Conservation (phyloP, 2,113 vertebrate genomes). For the Erythrocercus mccallii region DNA sequence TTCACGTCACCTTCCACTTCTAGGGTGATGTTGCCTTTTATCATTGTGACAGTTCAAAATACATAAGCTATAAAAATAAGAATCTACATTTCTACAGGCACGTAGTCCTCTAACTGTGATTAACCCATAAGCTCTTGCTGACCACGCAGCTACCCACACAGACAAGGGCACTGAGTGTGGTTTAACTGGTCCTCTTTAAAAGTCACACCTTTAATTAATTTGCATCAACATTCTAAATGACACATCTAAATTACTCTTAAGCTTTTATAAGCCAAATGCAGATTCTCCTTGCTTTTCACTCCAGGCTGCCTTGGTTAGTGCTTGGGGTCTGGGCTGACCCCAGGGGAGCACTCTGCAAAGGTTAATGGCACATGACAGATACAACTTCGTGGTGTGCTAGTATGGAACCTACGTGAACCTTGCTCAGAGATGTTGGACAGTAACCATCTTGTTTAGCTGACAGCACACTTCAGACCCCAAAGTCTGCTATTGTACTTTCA, state of each 20-base stretch:
- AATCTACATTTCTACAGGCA: neutral
- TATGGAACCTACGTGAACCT: fast-evolving
- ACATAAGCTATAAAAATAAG: neutral
- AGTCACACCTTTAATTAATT: neutral
- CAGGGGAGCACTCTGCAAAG: neutral
- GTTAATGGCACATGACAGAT: neutral
- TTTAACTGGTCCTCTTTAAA: neutral
- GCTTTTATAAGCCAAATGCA: neutral
- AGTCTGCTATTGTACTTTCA: neutral
- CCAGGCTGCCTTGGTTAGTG: neutral
- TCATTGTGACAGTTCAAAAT: neutral
- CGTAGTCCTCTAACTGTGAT: neutral
- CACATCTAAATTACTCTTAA: neutral
- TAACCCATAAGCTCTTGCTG: neutral
- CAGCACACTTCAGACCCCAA: neutral
- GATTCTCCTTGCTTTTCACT: neutral
- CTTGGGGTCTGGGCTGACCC: neutral
- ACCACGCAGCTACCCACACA: neutral
- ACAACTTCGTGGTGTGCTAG: fast-evolving
- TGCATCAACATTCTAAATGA: neutral
- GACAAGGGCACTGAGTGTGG: neutral
- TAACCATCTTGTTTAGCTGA: neutral
- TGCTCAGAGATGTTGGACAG: neutral
- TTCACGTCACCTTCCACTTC: neutral
- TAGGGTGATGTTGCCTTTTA: neutral